phyloP scores from a whole-genome alignment of 2,113 vertebrate genomes.

The Cephalopholis sonnerati region DNA sequence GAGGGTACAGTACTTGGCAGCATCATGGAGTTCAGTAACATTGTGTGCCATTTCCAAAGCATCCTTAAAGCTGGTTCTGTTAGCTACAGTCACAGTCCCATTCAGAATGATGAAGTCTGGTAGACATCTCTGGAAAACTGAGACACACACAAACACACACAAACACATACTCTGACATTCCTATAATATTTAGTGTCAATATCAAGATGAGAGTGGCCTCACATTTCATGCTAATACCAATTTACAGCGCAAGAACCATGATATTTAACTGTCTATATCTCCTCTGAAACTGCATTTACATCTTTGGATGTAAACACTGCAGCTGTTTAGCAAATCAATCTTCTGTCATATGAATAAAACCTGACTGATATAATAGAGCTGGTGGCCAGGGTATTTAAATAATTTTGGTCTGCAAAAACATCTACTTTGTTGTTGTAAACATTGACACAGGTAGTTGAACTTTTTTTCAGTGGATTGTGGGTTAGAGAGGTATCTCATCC shows the following conservation, averaged over 20 bases:
- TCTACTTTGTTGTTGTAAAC: not conserved
- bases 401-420: not conserved
- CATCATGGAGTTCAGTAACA: slow-evolving; percentile 88
- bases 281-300: not conserved
- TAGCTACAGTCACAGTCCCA: slow-evolving; percentile 87
- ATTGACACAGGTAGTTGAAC: not conserved
- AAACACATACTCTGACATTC: not conserved
- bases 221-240: not conserved
- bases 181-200: no score
- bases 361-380: no score
- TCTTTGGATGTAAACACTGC: not conserved
- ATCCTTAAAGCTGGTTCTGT: slow-evolving; percentile 88
- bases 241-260: not conserved
- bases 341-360: not conserved
- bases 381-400: not conserved
- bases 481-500: slow-evolving; percentile 49
- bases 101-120: slow-evolving; percentile 90
- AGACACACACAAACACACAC: slow-evolving; percentile 16
- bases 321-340: no score
- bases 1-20: slow-evolving; percentile 85
- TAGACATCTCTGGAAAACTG: slow-evolving; percentile 93
- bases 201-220: not conserved
- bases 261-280: not conserved
- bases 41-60: slow-evolving; percentile 86
- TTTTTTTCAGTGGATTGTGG: not conserved